Evolutionary conservation across 2,888 invertebrate species (phyloP), one percentile per base, ranked within the genome.

Genomic region (Andrena haemorrhoa): DNA sequence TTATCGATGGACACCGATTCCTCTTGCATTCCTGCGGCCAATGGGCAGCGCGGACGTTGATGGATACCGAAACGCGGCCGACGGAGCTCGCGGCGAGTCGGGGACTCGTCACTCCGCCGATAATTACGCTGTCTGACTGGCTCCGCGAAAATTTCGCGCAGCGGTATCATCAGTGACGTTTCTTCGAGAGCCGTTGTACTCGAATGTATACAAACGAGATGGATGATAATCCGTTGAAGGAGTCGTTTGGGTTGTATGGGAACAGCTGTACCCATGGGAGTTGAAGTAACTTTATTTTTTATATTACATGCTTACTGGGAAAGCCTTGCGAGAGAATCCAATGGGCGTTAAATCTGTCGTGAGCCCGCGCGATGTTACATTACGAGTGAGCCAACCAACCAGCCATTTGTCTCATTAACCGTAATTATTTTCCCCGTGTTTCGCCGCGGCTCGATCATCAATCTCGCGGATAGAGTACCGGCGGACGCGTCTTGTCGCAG

Each of bases 1-100:
- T 87, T 87, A 87, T 87, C 87, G 88, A 88, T 84, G 87, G 78
- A 76, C 82, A 65, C 82, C 88, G 82, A 87, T 88, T 88, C 87
- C 76, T 86, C 82, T 82, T 82, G 82, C 78, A 82, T 86, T 88
- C 86, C 78, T 60, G 51, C 64, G 72, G 31, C 53, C 80, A 74
- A 82, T 71, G 77, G 63, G 61, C 75, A 69, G 63, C 60, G 63
- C 51, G 69, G 86, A 88, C 88, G 76, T 87, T 87, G 87, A 87
- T 86, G 75, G 82, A 87, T 87, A 84, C 72, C 80, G 72, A 76
- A 79, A 64, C 82, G 33, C 16, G 49, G 31, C 49, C 71, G 86
- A 76, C 8, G 23, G 84, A 65, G 75, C 78, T 68, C 56, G 31
- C 65, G 75, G 75, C 79, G 51, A 71, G 82, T 68, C 76, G 66